Conservation (phyloP, 2,113 vertebrate species). For the Manacus vitellinus region DNA sequence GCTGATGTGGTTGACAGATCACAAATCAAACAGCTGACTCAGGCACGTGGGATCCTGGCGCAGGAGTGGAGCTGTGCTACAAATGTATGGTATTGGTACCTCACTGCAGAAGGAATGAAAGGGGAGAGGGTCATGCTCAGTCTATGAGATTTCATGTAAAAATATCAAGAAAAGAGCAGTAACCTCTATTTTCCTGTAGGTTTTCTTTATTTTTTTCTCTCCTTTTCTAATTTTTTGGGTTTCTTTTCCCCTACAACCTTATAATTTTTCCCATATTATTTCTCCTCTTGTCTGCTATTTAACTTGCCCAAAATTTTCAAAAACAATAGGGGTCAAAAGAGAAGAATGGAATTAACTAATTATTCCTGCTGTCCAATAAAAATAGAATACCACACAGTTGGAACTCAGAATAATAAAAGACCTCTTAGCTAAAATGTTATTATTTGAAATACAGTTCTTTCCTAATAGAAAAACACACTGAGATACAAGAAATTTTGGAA, state of each 20-base stretch:
- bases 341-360: neutral
- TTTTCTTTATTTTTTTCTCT: neutral
- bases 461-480: neutral
- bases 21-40: neutral
- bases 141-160: neutral
- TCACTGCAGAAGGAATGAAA: neutral
- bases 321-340: neutral
- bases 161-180: neutral
- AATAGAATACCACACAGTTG: neutral
- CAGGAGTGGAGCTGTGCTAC: neutral
- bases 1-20: neutral
- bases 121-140: neutral
- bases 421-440: neutral
- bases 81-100: neutral
- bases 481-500: constrained; percentile 22
- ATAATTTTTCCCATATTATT: neutral
- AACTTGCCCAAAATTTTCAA: neutral
- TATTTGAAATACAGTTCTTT: neutral
- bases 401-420: neutral
- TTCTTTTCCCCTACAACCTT: neutral
- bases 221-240: neutral
- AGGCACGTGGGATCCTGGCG: neutral
- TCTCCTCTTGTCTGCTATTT: neutral
- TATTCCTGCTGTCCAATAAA: neutral
- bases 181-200: neutral